Evolutionary conservation across 2,113 vertebrate genomes (phyloP).

Genomic region (Heterochromis multidens): DNA sequence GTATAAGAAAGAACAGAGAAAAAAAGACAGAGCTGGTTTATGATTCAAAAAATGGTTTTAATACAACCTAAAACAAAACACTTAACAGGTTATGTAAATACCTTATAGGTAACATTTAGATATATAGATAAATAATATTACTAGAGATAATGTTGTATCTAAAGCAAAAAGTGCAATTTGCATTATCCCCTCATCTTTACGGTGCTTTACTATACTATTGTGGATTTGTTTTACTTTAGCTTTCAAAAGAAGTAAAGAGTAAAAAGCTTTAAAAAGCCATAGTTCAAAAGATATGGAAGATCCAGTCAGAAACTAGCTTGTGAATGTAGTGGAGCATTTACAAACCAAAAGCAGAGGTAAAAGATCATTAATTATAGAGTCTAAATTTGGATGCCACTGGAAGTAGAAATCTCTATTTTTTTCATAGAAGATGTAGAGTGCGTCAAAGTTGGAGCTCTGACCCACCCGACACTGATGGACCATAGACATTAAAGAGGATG

Average conservation of each 20-base stretch:
- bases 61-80: neutral
- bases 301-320: neutral
- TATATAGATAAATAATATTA: neutral
- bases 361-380: no score
- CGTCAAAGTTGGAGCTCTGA: neutral
- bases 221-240: neutral
- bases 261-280: neutral
- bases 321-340: neutral
- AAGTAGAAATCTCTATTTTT: no score
- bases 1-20: neutral
- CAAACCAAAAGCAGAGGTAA: neutral
- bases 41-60: neutral
- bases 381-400: neutral
- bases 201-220: neutral
- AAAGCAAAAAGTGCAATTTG: neutral
- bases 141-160: neutral
- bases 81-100: neutral
- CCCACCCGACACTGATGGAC: rapidly evolving
- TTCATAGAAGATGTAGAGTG: neutral
- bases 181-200: neutral
- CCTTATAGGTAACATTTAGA: neutral
- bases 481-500: neutral
- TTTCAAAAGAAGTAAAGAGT: neutral
- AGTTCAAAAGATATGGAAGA: neutral
- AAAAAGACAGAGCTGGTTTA: neutral